phyloP scores from a whole-genome alignment of 2,113 vertebrate genomes.

The Edolisoma coerulescens region DNA sequence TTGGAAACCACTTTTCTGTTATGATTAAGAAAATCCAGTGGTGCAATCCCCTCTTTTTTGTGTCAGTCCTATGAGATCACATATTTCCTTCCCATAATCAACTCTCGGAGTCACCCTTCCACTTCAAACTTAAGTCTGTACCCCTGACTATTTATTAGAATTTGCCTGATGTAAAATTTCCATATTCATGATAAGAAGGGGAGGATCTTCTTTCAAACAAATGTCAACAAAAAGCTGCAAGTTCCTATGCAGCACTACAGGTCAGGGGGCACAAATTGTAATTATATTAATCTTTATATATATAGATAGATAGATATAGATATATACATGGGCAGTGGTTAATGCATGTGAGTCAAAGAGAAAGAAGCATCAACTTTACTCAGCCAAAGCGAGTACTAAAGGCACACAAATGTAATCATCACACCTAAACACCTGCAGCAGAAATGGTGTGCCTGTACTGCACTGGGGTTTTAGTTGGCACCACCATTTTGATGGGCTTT shows the following conservation, averaged over 20 bases:
- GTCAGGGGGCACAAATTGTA: background rate
- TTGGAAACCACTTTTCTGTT: background rate
- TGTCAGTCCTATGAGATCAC: background rate
- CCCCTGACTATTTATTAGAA: background rate
- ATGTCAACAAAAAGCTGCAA: background rate
- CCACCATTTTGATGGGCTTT: background rate
- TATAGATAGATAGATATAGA: no score
- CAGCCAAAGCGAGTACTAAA: background rate
- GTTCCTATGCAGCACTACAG: background rate
- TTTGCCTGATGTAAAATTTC: background rate
- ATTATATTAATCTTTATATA: no score
- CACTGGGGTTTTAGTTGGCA: background rate
- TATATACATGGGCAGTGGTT: fast-evolving
- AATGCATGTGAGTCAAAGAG: background rate
- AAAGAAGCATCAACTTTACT: background rate
- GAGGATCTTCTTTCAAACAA: background rate
- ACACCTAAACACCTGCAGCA: background rate
- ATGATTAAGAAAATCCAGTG: background rate
- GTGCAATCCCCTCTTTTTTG: background rate
- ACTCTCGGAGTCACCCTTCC: background rate
- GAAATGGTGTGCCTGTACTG: background rate
- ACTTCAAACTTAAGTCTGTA: background rate
- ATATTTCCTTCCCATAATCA: background rate
- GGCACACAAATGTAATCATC: background rate
- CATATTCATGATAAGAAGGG: background rate